Conservation (phyloP, 1,140 invertebrate species). For the Diprion similis region DNA sequence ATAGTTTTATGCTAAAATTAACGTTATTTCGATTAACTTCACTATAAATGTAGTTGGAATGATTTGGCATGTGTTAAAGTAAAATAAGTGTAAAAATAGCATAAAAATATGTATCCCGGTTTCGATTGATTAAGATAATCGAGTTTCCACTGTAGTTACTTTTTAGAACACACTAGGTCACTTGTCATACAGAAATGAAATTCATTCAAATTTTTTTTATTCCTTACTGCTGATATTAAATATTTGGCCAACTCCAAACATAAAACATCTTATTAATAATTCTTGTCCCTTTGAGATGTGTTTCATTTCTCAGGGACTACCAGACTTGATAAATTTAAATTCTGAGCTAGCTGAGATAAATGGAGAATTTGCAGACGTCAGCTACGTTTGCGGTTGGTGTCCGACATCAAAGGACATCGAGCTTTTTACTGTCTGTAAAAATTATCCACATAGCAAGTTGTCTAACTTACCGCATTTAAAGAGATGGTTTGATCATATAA, state of each 20-base stretch:
- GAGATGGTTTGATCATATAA: constrained; percentile 68
- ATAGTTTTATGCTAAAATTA: no score
- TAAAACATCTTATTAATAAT: constrained; percentile 7
- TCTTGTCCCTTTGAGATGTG: constrained; percentile 8
- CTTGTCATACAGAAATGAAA: not conserved
- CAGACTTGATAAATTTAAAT: constrained; percentile 30
- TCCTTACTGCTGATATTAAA: not conserved
- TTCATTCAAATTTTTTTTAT: not conserved
- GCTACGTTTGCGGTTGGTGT: constrained; percentile 65
- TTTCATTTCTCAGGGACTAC: constrained; percentile 17
- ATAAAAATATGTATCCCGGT: no score
- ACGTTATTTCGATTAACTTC: no score
- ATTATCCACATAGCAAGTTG: constrained; percentile 47
- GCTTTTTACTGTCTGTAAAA: constrained; percentile 54
- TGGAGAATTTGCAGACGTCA: constrained; percentile 59
- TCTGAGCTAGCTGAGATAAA: constrained; percentile 44
- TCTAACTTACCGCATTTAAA: constrained; percentile 58
- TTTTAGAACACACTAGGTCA: not conserved
- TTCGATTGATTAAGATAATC: no score
- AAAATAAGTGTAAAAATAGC: no score
- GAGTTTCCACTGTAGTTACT: no score
- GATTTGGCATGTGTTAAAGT: no score
- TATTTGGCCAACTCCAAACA: not conserved
- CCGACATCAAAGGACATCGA: constrained; percentile 63
- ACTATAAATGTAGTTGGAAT: no score